Percentiles rank a stretch among this genome's conserved stretches.
Conservation (phyloP, 2,113 vertebrate species). For the Plotosus lineatus region DNA sequence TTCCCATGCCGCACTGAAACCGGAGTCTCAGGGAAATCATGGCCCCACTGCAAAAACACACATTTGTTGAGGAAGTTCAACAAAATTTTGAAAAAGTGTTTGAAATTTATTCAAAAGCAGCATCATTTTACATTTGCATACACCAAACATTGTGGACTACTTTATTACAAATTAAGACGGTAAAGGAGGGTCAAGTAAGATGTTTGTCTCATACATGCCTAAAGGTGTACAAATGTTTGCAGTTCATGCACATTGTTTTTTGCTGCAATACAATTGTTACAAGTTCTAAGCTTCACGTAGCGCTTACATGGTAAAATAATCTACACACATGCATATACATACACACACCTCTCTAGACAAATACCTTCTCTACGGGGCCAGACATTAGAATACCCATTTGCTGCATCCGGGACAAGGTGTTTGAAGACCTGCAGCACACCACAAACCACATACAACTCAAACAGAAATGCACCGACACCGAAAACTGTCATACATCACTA, state of each 20-base stretch:
- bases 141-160: neutral
- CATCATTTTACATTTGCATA: neutral
- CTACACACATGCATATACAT: no score
- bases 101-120: neutral
- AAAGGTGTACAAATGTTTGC: no score
- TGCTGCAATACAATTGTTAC: neutral
- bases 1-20: conserved; percentile 82
- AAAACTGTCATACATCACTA: neutral
- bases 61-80: neutral
- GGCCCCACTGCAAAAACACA: conserved; percentile 67
- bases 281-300: neutral
- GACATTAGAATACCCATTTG: conserved; percentile 72
- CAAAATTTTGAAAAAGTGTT: neutral
- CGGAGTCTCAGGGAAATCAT: conserved; percentile 81
- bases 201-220: no score
- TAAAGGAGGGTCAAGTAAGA: neutral
- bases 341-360: no score
- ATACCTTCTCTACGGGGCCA: conserved; percentile 85
- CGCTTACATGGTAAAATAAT: no score
- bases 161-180: neutral
- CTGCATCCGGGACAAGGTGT: conserved; percentile 74
- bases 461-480: neutral
- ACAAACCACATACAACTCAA: neutral
- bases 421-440: conserved; percentile 68
- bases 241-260: no score